These are phyloP conservation scores for Netelia virgata DNA, from an alignment of 2,888 invertebrate genomes.

Conservation along the genomic window DNA sequence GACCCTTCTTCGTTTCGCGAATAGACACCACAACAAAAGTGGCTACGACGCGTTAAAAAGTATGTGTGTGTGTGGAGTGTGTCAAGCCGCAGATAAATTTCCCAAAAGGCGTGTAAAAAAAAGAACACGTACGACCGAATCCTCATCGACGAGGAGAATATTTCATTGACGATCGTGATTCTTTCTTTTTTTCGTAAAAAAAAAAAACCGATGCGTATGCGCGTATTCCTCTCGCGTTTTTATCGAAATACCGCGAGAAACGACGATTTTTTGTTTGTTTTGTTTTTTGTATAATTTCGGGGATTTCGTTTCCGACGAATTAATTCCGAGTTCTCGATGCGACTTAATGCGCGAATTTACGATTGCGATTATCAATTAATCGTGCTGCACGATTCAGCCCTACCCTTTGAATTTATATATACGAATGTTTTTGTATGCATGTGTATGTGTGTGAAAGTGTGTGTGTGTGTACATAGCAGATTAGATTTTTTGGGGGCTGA, in stretches of 20 bases:
- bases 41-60: too few relatives aligned
- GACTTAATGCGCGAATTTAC: neutral
- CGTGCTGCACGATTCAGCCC: slow-evolving; percentile 34
- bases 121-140: slow-evolving; percentile 5
- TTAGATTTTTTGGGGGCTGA: slow-evolving; percentile 15
- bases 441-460: too few relatives aligned
- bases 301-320: neutral
- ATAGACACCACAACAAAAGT: neutral
- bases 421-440: neutral
- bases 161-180: neutral
- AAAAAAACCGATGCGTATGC: neutral
- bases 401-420: slow-evolving; percentile 14
- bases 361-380: slow-evolving; percentile 26
- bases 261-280: too few relatives aligned
- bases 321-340: neutral
- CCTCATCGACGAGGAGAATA: slow-evolving; percentile 19
- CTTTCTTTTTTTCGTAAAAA: neutral
- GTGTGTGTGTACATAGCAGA: slow-evolving; percentile 24
- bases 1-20: neutral
- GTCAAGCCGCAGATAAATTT: neutral
- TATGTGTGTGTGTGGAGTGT: neutral
- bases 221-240: neutral
- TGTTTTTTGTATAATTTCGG: too few relatives aligned
- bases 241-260: neutral
- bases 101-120: neutral